Evolutionary conservation across 2,113 vertebrate species (phyloP).

Genomic region (Coreoperca whiteheadi): DNA sequence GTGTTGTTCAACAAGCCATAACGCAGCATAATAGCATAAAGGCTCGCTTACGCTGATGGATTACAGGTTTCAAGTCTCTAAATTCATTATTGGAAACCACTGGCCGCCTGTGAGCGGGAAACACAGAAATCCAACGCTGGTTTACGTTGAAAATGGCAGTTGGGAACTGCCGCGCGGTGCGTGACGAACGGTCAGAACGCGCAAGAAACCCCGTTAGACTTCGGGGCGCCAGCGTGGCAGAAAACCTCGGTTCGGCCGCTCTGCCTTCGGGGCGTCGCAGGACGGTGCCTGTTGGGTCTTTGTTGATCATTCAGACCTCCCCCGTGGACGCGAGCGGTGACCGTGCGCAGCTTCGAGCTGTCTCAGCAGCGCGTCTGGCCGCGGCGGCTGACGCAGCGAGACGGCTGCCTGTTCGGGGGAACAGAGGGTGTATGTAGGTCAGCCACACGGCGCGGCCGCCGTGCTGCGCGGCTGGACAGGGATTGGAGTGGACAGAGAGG

Average conservation of each 20-base stretch:
- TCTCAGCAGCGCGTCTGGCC: constrained; percentile 73
- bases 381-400: constrained; percentile 70
- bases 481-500: constrained; percentile 83
- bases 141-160: no score
- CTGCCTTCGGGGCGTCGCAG: constrained; percentile 9
- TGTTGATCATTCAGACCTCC: constrained; percentile 53
- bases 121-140: neutral
- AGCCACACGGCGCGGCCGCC: constrained; percentile 68
- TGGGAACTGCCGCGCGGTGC: neutral
- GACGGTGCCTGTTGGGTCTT: constrained; percentile 42
- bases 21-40: neutral
- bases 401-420: constrained; percentile 67
- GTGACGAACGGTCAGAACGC: neutral
- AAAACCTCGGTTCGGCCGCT: neutral
- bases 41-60: neutral
- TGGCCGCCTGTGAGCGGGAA: neutral
- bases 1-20: neutral
- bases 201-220: neutral
- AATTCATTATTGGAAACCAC: neutral
- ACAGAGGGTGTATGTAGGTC: constrained; percentile 84
- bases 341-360: constrained; percentile 78
- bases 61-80: no score
- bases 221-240: neutral
- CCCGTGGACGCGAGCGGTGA: constrained; percentile 50
- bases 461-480: constrained; percentile 70